Base-by-base conservation (phyloP, 2,113 vertebrate species). In the Elachura formosa region DNA sequence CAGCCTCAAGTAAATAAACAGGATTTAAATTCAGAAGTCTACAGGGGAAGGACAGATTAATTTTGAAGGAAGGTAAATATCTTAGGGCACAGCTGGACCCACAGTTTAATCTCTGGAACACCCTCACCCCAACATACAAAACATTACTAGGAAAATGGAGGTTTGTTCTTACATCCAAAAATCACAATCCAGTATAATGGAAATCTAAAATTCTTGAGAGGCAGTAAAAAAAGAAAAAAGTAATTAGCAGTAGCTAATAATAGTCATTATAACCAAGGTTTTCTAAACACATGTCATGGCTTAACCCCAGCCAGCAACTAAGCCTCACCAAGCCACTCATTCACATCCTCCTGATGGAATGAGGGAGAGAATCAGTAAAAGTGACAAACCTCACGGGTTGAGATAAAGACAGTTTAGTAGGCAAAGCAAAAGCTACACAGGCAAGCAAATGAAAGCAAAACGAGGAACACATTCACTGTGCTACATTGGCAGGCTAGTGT, bases 1-100 rank as follows among this genome's bases (percentile, higher is more conserved):
- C 29, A 87, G 49, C 89, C 68, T 68, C 59, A 73, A 94, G 79
- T 84, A 90, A 90, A 89, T 56, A 90, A 88, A 93, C 28, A 92
- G 41, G 56, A 87, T 80, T 91, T 92, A 88, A 88, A 85, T 84
- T 73, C 75, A 73, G 31, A 80, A 90, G 33, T 79, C 49, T 83
- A 56, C 49, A 64, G 15, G 25, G 25, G 72, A 90, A 82, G 18
- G 17, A 28, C 31, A 94, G 77, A 90, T 78, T 67, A 77, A 85
- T 58, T 94, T 21, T 81, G 25, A 72, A 55, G n/a, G 55, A 87
- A 90, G 40, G 59, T 71, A 95, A 92, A 66, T 89, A 93, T 76
- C 71, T 55, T n/a, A 56, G 68, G 67, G 74, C 49, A 91, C 52
- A 94, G 58, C 17, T 77, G 66, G 69, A 71, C 87, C 52, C 71